Conservation (phyloP, 2,797 vertebrate species). For the Oreochromis grahami region DNA sequence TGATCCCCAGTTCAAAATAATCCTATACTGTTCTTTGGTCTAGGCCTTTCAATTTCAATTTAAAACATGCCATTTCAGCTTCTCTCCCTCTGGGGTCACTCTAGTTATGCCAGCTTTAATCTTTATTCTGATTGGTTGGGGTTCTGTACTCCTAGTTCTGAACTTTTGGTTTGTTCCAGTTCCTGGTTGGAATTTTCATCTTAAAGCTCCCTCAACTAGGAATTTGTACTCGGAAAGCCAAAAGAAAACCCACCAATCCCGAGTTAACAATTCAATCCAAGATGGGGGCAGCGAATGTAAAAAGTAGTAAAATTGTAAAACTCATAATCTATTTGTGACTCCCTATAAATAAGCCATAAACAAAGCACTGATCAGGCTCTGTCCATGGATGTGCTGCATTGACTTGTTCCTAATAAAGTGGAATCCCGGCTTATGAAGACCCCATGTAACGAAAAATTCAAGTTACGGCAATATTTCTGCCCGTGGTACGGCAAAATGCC, state of each 20-base stretch:
- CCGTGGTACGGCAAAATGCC: neutral
- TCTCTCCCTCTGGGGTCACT: neutral
- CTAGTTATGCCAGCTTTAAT: neutral
- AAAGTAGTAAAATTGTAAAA: neutral
- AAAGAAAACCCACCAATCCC: neutral
- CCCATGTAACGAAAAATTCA: neutral
- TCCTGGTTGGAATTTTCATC: accelerated
- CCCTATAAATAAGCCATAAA: neutral
- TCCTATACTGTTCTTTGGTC: neutral
- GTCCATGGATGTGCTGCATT: too few relatives aligned
- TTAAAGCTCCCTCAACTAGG: neutral
- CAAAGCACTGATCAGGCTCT: neutral
- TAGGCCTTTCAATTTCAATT: neutral
- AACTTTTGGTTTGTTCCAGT: neutral
- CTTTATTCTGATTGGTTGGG: neutral
- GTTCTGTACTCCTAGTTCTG: neutral
- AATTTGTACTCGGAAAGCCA: neutral
- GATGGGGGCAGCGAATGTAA: neutral
- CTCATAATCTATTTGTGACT: neutral
- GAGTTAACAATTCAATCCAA: neutral
- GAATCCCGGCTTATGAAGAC: accelerated
- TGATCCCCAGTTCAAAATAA: neutral
- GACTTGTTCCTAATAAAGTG: neutral
- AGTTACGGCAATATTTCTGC: neutral
- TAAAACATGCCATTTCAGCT: neutral